Evolutionary conservation across 2,113 vertebrate species (phyloP), one percentile per base, ranked within the genome.

Genomic region (Ctenodactylus gundi): DNA sequence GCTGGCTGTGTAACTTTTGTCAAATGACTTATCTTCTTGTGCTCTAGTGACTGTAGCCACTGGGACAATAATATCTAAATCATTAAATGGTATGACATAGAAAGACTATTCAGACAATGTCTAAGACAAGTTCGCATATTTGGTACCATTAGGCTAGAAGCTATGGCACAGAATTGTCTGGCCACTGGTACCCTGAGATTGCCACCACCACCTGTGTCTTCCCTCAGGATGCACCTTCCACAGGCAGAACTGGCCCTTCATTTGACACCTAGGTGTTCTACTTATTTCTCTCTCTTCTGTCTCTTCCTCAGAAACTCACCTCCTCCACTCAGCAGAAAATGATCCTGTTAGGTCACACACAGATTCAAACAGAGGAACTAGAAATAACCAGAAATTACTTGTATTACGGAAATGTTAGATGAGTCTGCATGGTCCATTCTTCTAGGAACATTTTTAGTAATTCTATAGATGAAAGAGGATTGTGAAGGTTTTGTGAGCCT

Each of bases 381-480:
- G 87, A 94, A 87, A 96, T 93, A 94, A 95, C 85, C 95, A 90
- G 94, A 94, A 95, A 97, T 96, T 91, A 95, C 96, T 82, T 90
- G 67, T 41, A 90, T 67, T n/a, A 55, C 31, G 36, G 91, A 94
- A 93, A 85, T 75, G 93, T 85, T 94, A 88, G 89, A 72, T 87
- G 64, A 81, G 81, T 78, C 93, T 82, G 65, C 53, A 8, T 0
- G 2, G 60, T 44, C 87, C 29, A 75, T 95, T 94, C 93, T 96
- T 93, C 53, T 44, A 53, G 93, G 81, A 96, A 77, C 85, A 65
- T 58, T 95, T 93, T 88, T 36, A 65, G 81, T 95, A 95, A 97
- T 97, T 97, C 93, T 85, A 78, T 49, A 95, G 60, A 94, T 93
- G 75, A 97, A 96, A 97, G 95, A 78, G 77, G 55, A 90, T 83